phyloP scores from a whole-genome alignment of 1,140 invertebrate genomes.

The Bombus pascuorum region DNA sequence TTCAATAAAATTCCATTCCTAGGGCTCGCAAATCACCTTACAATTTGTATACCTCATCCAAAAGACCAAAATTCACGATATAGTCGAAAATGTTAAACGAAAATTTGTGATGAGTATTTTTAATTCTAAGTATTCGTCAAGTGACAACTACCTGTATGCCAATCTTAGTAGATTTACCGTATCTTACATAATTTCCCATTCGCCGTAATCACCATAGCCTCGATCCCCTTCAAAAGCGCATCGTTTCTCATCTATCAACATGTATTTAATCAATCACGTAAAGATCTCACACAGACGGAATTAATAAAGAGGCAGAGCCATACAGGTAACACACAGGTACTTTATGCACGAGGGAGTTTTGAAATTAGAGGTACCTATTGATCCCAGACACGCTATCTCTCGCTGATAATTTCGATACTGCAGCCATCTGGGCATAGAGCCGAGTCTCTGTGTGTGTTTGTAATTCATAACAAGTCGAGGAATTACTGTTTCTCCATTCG shows the following conservation, averaged over 20 bases:
- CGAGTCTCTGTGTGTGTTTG: neutral
- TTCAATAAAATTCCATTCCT: too few species aligned
- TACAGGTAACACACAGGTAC: neutral
- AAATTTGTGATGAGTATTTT: too few species aligned
- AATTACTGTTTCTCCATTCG: neutral
- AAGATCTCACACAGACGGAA: constrained; percentile 4
- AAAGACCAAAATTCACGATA: too few species aligned
- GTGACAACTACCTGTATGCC: too few species aligned
- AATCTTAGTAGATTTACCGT: too few species aligned
- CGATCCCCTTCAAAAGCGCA: neutral
- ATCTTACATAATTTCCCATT: neutral
- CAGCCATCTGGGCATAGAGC: neutral
- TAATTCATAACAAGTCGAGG: constrained; percentile 2
- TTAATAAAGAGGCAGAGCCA: neutral
- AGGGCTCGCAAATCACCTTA: too few species aligned
- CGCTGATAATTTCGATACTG: neutral
- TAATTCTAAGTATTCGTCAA: too few species aligned
- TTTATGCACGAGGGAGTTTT: constrained; percentile 6
- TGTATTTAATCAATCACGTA: constrained; percentile 17
- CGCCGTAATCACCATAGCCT: neutral
- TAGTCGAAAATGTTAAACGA: too few species aligned
- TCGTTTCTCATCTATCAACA: neutral
- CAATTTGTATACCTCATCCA: too few species aligned
- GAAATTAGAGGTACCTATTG: constrained; percentile 10
- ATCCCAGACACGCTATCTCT: neutral